Evolutionary conservation across 2,888 invertebrate genomes (phyloP), one percentile per base, ranked within the genome.

Genomic region (Coelogynopora nodosa): DNA sequence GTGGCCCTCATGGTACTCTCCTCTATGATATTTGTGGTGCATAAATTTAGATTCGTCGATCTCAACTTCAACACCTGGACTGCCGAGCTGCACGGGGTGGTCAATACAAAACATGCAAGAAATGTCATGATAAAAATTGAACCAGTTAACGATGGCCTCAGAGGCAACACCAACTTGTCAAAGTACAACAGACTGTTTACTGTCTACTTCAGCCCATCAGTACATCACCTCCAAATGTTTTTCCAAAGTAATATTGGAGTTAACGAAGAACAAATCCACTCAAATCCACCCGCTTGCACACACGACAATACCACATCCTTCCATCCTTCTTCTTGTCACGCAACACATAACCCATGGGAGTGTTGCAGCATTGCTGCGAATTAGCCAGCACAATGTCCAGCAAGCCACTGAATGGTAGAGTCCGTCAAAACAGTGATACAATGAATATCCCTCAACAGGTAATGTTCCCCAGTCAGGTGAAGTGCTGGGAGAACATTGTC

Each of bases 1-100:
- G 49, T 49, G 49, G 49, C 49, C 49, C 49, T 49, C 49, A 49
- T 49, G 49, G 49, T 49, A 49, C 49, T 49, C 49, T 49, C 49
- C 49, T 49, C 49, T 49, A 49, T 49, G 49, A 74, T 74, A 74
- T 26, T 74, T 74, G 23, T 23, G 23, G 27, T 74, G 74, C 74
- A 74, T 74, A 74, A 74, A 74, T 74, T 74, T 74, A 74, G 74
- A 74, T 74, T 74, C 27, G 74, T 74, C 74, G 5, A 74, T 74
- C 74, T 74, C 74, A 23, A 74, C 74, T 23, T 74, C 23, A 13
- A 74, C 27, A 23, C 74, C 74, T 74, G 74, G 74, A 74, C 74
- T 26, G 23, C 74, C 74, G 18, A 74, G 74, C 27, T 74, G 74
- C 27, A 23, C 2, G 18, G 74, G 74, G 74, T 74, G 74, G 27